Base-by-base conservation (phyloP, 2,113 vertebrate genomes). In the Amia ocellicauda region DNA sequence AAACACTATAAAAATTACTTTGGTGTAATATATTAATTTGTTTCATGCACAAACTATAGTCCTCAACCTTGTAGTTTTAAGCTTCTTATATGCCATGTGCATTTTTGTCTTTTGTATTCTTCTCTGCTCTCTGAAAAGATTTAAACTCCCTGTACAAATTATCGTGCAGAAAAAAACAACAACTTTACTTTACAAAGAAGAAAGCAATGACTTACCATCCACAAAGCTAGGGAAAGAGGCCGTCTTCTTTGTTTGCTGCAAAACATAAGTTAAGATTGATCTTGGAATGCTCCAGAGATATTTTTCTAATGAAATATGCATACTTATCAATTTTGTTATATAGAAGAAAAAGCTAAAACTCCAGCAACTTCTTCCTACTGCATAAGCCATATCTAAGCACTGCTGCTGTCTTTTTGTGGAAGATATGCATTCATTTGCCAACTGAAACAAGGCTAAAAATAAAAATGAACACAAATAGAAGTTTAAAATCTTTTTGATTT, bases 161-260 rank as follows among this genome's bases (percentile, higher is more conserved):
- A 43, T 45, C 61, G 57, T 17, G 54, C 26, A 62, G 40, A 53
- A 27, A 63, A 62, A 24, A 63, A 17, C 31, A 23, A n/a, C n/a
- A 10, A 36, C 31, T 36, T 10, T 36, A 10, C 31, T 36, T 4
- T 36, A 36, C 5, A 26, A n/a, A 28, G 53, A 4, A 16, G 20
- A 60, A 53, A 72, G 28, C n/a, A 51, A 63, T 56, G 62, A 85
- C 96, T 94, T 85, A 99, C 97, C 97, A 75, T 98, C 97, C 57
- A 99, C 96, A 83, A 99, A 99, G 82, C 94, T 98, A 70, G 96
- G 97, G 78, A 98, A 99, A 1, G 96, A 89, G 16, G 94, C 86
- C 56, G 88, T 90, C 79, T 98, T 98, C 91, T 97, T 99, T 45
- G 93, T 90, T 82, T 93, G 91, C 92, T 88, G 69, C 22, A 81